These are phyloP conservation scores for Camelus dromedarius DNA, from an alignment of 2,113 vertebrate species.

Conservation along the genomic window DNA sequence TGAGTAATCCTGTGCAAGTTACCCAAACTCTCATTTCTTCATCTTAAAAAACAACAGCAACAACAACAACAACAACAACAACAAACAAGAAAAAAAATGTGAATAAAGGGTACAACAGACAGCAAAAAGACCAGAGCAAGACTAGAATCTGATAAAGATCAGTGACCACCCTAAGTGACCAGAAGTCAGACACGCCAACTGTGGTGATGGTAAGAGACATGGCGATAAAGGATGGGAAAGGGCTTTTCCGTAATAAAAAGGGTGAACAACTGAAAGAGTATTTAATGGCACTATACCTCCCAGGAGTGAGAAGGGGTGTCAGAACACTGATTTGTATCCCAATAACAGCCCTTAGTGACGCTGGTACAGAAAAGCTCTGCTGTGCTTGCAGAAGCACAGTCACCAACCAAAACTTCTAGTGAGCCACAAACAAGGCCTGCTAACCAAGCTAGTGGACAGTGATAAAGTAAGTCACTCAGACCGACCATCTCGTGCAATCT, in stretches of 20 bases:
- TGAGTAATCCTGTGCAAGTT: background rate
- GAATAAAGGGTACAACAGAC: background rate
- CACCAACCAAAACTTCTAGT: background rate
- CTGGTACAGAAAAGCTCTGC: background rate
- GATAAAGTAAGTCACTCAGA: background rate
- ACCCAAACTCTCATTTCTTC: conserved; percentile 3
- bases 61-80: background rate
- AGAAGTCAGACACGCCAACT: background rate
- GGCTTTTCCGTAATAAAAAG: background rate
- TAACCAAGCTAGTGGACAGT: background rate
- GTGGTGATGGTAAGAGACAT: background rate
- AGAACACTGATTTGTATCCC: background rate
- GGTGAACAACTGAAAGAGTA: background rate
- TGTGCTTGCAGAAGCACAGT: background rate
- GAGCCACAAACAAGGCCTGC: background rate
- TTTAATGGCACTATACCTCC: background rate
- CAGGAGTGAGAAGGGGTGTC: background rate
- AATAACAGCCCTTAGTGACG: background rate
- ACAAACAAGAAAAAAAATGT: background rate
- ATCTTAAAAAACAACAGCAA: background rate
- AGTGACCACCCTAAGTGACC: background rate
- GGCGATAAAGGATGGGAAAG: background rate
- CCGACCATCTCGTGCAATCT: background rate
- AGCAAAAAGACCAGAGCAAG: background rate
- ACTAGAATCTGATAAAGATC: background rate